These are phyloP conservation scores for Suricata suricatta DNA, from an alignment of 2,113 vertebrate species.

Conservation along the genomic window DNA sequence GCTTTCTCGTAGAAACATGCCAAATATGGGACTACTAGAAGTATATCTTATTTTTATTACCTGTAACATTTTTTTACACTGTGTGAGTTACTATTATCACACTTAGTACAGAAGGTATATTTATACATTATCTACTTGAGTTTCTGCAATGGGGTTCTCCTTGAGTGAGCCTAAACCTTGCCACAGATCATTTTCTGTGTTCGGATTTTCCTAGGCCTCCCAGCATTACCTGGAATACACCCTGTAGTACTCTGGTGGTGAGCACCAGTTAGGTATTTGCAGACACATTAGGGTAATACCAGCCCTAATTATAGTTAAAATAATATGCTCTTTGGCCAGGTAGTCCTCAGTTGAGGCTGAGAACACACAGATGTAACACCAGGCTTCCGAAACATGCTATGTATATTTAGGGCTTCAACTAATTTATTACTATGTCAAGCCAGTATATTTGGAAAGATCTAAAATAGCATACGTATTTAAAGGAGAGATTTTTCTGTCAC, in stretches of 20 bases:
- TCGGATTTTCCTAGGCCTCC: not conserved
- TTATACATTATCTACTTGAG: not conserved
- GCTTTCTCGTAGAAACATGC: not conserved
- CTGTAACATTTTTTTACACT: not conserved
- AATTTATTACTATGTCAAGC: not conserved
- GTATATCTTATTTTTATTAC: not conserved
- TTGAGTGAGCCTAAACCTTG: not conserved
- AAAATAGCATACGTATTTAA: not conserved
- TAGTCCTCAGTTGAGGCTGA: not conserved
- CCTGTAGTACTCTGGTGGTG: not conserved
- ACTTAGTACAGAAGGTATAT: not conserved
- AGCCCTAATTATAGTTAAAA: not conserved
- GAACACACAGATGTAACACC: not conserved
- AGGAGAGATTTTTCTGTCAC: not conserved
- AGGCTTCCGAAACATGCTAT: not conserved
- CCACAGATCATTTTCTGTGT: not conserved
- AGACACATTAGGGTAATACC: not conserved
- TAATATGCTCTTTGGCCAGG: not conserved
- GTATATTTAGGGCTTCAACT: not conserved
- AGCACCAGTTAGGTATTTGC: not conserved
- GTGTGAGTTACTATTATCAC: not conserved
- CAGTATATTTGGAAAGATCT: not conserved
- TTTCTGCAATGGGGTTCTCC: not conserved
- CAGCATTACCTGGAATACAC: not conserved
- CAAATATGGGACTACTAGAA: not conserved